phyloP scores from a whole-genome alignment of 2,888 invertebrate genomes.

The Agonopterix subpropinquella region DNA sequence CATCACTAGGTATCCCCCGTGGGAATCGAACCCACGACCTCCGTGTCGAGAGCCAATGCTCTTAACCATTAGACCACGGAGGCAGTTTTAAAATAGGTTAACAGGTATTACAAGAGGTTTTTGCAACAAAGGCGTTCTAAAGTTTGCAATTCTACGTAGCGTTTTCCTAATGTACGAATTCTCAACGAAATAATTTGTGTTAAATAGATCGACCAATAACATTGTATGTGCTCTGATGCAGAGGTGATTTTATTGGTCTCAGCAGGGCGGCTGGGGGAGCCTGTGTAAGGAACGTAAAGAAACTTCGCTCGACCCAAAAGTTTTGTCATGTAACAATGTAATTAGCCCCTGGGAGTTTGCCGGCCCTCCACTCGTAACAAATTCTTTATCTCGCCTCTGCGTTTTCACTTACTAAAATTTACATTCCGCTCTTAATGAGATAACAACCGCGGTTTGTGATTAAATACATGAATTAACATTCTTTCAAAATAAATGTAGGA shows the following conservation, averaged over 20 bases:
- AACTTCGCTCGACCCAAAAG: constrained; percentile 64
- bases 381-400: constrained; percentile 62
- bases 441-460: constrained; percentile 21
- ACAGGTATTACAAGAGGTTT: too few relatives aligned
- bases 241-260: constrained; percentile 57
- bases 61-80: too few relatives aligned
- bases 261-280: constrained; percentile 33
- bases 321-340: constrained; percentile 71
- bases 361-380: constrained; percentile 53
- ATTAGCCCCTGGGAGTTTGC: constrained; percentile 61
- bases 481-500: too few relatives aligned
- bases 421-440: constrained; percentile 35
- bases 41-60: too few relatives aligned
- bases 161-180: not conserved
- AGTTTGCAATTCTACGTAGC: not conserved
- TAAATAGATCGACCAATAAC: constrained; percentile 35
- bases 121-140: not conserved
- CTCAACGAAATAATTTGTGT: constrained; percentile 7
- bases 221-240: constrained; percentile 47
- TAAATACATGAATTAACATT: not conserved
- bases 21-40: too few relatives aligned
- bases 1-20: too few relatives aligned
- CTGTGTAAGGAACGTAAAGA: constrained; percentile 57
- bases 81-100: too few relatives aligned
- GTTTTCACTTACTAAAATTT: constrained; percentile 55